phyloP scores from a whole-genome alignment of 2,888 invertebrate species.

The Abscondita cerata region DNA sequence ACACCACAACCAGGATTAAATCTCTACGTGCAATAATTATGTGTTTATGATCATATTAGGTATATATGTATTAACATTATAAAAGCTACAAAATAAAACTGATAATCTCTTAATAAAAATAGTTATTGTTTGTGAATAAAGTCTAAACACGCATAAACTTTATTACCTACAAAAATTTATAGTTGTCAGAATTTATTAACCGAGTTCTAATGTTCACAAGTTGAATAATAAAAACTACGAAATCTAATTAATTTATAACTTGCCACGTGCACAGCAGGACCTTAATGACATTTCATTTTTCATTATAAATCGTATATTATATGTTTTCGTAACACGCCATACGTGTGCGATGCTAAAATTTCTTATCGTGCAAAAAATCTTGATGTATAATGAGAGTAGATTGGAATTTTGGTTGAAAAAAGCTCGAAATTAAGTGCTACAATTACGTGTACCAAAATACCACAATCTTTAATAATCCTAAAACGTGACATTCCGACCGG shows the following conservation, averaged over 20 bases:
- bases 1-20: too few species aligned
- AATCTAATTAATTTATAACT: slow-evolving; percentile 21
- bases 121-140: background rate
- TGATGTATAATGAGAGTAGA: too few species aligned
- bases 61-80: too few species aligned
- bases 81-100: too few species aligned
- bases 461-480: slow-evolving; percentile 16
- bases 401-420: background rate
- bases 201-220: slow-evolving; percentile 1
- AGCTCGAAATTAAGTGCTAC: slow-evolving; percentile 4
- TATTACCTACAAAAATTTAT: slow-evolving; percentile 13
- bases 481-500: slow-evolving; percentile 37
- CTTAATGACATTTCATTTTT: slow-evolving; percentile 20
- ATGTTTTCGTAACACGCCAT: slow-evolving; percentile 10
- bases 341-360: background rate
- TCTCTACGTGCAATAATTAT: too few species aligned
- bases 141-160: slow-evolving; percentile 3
- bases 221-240: slow-evolving; percentile 2
- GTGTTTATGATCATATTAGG: too few species aligned
- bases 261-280: slow-evolving; percentile 14
- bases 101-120: too few species aligned
- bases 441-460: background rate
- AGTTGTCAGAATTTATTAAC: slow-evolving; percentile 16
- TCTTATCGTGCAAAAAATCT: background rate
- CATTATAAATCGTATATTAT: slow-evolving; percentile 12